Conservation (phyloP, 2,888 invertebrate genomes). For the Oligia strigilis region DNA sequence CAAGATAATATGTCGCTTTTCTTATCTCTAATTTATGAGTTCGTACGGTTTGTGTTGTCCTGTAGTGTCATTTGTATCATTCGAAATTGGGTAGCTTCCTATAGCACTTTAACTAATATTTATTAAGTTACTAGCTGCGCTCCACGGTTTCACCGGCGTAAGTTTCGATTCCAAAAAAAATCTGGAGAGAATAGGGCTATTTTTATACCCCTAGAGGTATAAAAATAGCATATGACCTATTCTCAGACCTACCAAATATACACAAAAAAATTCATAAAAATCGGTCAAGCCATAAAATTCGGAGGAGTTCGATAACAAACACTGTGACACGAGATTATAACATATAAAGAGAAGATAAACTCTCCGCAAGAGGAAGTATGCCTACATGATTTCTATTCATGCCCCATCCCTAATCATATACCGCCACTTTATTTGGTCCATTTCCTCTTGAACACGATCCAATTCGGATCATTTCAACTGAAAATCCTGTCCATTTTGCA, state of each 20-base stretch:
- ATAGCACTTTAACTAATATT: background rate
- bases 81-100: background rate
- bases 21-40: conserved; percentile 4
- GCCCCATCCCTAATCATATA: conserved; percentile 10
- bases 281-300: too few relatives aligned
- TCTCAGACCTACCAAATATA: too few relatives aligned
- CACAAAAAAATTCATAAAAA: too few relatives aligned
- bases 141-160: too few relatives aligned
- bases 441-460: conserved; percentile 46
- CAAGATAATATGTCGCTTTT: conserved; percentile 30
- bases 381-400: background rate
- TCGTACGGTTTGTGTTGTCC: background rate
- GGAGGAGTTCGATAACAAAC: too few relatives aligned
- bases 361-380: background rate
- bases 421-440: conserved; percentile 36
- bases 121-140: background rate
- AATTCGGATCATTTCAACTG: conserved; percentile 37
- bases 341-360: background rate
- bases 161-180: too few relatives aligned
- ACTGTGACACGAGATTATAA: too few relatives aligned
- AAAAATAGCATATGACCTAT: too few relatives aligned
- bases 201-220: too few relatives aligned
- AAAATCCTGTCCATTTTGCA: conserved; percentile 51
- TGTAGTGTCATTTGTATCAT: background rate
- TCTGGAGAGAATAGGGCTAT: too few relatives aligned